Base-by-base conservation (phyloP, 2,888 invertebrate genomes). In the Aphrophora alni region DNA sequence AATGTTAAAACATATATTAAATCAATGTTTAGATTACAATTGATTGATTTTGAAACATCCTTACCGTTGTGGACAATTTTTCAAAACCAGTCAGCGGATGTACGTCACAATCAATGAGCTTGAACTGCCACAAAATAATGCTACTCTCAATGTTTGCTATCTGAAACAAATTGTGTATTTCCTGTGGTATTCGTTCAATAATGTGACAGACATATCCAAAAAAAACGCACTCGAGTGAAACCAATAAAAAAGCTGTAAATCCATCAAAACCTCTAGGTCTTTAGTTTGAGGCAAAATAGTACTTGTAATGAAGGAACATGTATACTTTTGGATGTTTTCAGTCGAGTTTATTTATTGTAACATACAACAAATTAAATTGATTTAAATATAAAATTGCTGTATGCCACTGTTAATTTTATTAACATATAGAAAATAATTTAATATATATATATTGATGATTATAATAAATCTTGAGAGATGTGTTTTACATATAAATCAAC, bases 91-190 rank as follows among this genome's bases (percentile, higher is more conserved):
- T 21, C 59, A 59, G 59, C 59, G 5, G 59, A 21, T 1, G n/a
- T 7, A 21, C 21, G 59, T n/a, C 10, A 12, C 2, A 14, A 44
- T 17, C 44, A 14, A 44, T 8, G 21, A 59, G 12, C 21, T 59
- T 8, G 2, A 59, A 59, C 59, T 21, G 59, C 59, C 59, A 59
- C 59, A 59, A 59, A 59, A n/a, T 59, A 59, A 12, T 59, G 59
- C 59, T 59, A 59, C 5, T 2, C 59, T 59, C 59, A 21, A 59
- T 59, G 59, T 59, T 79, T 79, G 74, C 74, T 79, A 79, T 79
- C 84, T 84, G 84, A 83, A 84, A 84, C 84, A 84, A 81, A 82
- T 84, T 84, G 81, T 82, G 83, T 83, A 84, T 38, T 79, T 79
- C 74, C 78, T 79, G 74, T 74, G 78, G 78, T 74, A 73, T 59